phyloP scores from a whole-genome alignment of 2,888 invertebrate species.

The Notodonta ziczac region DNA sequence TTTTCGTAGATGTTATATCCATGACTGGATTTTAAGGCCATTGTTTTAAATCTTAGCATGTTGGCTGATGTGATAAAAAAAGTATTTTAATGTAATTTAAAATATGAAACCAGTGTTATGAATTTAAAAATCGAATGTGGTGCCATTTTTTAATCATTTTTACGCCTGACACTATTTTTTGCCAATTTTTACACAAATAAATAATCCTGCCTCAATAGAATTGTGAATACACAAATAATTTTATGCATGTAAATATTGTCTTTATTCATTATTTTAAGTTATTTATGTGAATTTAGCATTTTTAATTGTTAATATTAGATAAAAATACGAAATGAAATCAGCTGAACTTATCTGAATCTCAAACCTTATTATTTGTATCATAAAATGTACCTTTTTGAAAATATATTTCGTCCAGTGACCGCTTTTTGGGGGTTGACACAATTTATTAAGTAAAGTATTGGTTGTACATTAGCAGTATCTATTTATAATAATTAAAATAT shows the following conservation, averaged over 20 bases:
- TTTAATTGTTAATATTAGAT: conserved; percentile 68
- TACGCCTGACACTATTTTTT: conserved; percentile 62
- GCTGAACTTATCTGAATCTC: conserved; percentile 83
- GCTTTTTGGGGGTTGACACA: conserved; percentile 66
- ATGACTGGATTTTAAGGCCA: conserved; percentile 67
- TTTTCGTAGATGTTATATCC: conserved; percentile 67
- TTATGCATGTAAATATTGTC: conserved; percentile 77
- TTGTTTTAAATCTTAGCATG: conserved; percentile 67
- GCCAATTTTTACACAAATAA: conserved; percentile 54
- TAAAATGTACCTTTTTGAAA: conserved; percentile 72
- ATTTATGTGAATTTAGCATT: conserved; percentile 81
- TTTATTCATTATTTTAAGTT: conserved; percentile 69
- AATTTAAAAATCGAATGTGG: conserved; percentile 55
- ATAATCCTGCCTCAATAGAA: conserved; percentile 49
- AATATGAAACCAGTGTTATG: conserved; percentile 50
- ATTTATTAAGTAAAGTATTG: conserved; percentile 67
- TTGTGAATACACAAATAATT: conserved; percentile 61
- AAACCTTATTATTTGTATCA: conserved; percentile 69
- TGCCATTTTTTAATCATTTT: conserved; percentile 66
- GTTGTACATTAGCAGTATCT: conserved; percentile 80
- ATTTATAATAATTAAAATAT: conserved; percentile 82
- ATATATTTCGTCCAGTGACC: conserved; percentile 80
- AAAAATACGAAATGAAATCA: conserved; percentile 74
- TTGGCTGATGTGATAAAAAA: conserved; percentile 75
- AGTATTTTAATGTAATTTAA: conserved; percentile 72